Conservation (phyloP, 2,113 vertebrate species). For the Crocuta crocuta region DNA sequence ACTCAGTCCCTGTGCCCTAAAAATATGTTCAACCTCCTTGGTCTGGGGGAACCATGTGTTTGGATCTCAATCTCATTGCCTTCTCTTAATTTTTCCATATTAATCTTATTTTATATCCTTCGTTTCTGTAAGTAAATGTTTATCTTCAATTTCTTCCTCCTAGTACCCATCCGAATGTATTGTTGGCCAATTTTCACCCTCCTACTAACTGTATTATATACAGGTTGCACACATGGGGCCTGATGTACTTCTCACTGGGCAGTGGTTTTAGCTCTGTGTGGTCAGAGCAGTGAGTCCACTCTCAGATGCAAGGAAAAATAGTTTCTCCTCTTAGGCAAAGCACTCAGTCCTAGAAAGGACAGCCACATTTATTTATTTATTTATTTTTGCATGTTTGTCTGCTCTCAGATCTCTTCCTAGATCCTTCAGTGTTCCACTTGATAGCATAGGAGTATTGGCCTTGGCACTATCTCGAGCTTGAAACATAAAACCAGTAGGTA, state of each 20-base stretch:
- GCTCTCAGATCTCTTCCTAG: background rate
- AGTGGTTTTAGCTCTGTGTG: background rate
- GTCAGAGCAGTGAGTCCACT: background rate
- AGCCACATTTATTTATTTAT: background rate
- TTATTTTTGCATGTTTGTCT: background rate
- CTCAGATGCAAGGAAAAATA: background rate
- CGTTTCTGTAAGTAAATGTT: background rate
- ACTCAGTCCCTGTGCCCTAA: background rate
- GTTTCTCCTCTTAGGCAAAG: background rate
- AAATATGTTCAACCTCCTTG: background rate
- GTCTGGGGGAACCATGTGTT: background rate
- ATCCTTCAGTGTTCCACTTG: background rate
- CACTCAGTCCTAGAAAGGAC: background rate
- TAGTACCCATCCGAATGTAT: background rate
- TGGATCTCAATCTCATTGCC: background rate
- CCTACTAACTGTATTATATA: background rate
- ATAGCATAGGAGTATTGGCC: background rate
- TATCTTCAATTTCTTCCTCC: background rate
- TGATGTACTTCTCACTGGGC: background rate
- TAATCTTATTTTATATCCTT: background rate
- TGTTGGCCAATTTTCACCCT: background rate
- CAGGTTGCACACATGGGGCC: too few species aligned
- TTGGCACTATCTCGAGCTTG: background rate
- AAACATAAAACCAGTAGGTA: background rate
- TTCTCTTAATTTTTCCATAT: background rate